Evolutionary conservation across 1,140 invertebrate species (phyloP), one percentile per base, ranked within the genome.

Genomic region (Bemisia tabaci): DNA sequence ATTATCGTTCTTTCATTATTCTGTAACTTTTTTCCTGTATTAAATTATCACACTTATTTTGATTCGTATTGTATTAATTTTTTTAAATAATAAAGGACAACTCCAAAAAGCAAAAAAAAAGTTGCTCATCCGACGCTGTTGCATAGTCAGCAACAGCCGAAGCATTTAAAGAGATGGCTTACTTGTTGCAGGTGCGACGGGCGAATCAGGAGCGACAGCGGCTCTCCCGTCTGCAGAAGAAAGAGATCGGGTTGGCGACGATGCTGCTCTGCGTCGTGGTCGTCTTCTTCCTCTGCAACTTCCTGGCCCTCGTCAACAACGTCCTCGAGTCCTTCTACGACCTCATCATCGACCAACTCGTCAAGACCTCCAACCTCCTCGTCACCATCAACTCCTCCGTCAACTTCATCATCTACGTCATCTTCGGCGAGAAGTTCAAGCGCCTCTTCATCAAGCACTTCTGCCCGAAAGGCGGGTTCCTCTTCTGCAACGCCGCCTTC

Each of bases 371-470:
- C 70, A 97, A 98, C 77, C 83, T 97, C n/a, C 81, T 97, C 26
- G 93, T 97, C 12, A 96, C 92, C 26, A 88, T 97, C 71, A 98
- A 98, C 79, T 96, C 93, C 72, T 95, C 94, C 71, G 90, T 97
- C 39, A 98, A 98, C 77, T 97, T 97, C 76, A 86, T 97, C 64
- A 94, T 98, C 68, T 98, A 98, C 78, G 94, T 96, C 67, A 93
- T 95, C 48, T 96, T 97, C 75, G 95, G 95, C 0, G 91, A 95
- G 74, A 97, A 97, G 75, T 98, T 98, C 79, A 91, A 95, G 73
- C 83, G 90, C 58, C 85, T 94, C 65, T 94, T 95, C 77, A 79
- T 95, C 65, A 84, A 89, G 72, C 83, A 93, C 73, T 95, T 95
- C 78, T 95, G 91, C 77, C 84, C 84, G 60, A 80, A 83, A 23